Base-by-base conservation (phyloP, 37 sponge, comb jelly and placozoan species). In the Spongilla lacustris region DNA sequence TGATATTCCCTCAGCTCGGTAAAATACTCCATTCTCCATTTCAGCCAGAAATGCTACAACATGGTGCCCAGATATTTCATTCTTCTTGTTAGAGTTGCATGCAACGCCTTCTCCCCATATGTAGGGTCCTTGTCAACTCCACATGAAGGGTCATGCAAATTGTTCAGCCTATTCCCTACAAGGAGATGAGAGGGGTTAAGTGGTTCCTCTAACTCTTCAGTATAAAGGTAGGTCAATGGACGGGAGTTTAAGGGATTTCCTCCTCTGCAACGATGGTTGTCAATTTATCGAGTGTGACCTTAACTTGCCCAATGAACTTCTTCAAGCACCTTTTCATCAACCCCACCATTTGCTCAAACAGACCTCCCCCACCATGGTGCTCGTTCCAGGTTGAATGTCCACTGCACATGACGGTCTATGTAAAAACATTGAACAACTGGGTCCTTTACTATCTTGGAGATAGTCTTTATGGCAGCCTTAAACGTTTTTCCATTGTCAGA, bases 11-110 rank as follows among this genome's bases (percentile, higher is more conserved):
- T 50, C 28, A 83, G 13, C 36, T 72, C 50, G 4, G 46, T 46
- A 2, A 84, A 28, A 32, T 84, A 84, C 76, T 84, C 76, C 32
- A 1, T 75, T 21, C 68, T 48, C 85, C 85, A 84, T 46, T 67
- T 37, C 22, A 24, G 75, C 76, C 76, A 74, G 67, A 75, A 84
- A 32, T 84, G 68, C 29, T 74, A 4, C 21, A 76, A 34, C 12
- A 75, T 26, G 28, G 13, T 74, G 67, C 25, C 1, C 22, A 74
- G 68, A 31, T 75, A 68, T 2, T 29, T 29, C 21, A 33, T 27
- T 28, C 67, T 26, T 58, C 36, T 49, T 50, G 68, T 22, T n/a
- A 26, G 58, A 28, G 29, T 69, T 23, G 75, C 33, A 4, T 46
- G 24, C n/a, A 50, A 78, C 50, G 49, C 50, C 24, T 11, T 33